Base-by-base conservation (phyloP, 2,888 invertebrate species). In the Saturnia japonica region DNA sequence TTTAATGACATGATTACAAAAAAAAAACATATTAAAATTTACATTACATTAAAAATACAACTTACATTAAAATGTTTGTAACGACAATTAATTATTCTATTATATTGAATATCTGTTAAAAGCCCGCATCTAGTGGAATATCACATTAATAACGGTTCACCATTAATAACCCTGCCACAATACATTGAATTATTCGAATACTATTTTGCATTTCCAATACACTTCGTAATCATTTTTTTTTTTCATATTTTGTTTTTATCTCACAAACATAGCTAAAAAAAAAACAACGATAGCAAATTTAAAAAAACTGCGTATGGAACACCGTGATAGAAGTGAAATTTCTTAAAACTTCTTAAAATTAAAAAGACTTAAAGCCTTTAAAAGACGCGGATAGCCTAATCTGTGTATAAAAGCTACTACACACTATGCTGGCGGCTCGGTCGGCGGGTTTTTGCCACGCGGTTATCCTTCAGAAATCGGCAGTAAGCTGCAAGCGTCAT, bases 31-130 rank as follows among this genome's bases (percentile, higher is more conserved):
- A 34, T 34, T 34, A 34, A 51, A 19, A 51, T 1, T 19, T 4
- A 60, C 57, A 25, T 28, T 12, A 60, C n/a, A 60, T 11, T 60
- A 28, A 60, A 60, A 25, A 28, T 60, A 60, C 57, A 60, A 60
- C 12, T 25, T 34, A 60, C 57, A 60, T 60, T 28, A 60, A 25
- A 60, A 60, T 22, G 0, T 14, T 14, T 25, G 57, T 14, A 28
- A 12, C 14, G 25, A 28, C 1, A 14, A 60, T 19, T 60, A 60
- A 28, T 60, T 60, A 60, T 14, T 60, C 11, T 28, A 25, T 28
- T 60, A 14, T 28, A 28, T 54, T 54, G n/a, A 22, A 22, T 54
- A 54, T 54, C 22, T 11, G 54, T 8, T 22, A 60, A 60, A 25
- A 60, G 14, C 57, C 57, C 14, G 57, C 11, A 14, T 60, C 57